Percentiles rank a stretch among this genome's conserved stretches.
These are phyloP conservation scores for Balearica regulorum DNA, from an alignment of 2,797 vertebrate genomes.

Conservation along the genomic window DNA sequence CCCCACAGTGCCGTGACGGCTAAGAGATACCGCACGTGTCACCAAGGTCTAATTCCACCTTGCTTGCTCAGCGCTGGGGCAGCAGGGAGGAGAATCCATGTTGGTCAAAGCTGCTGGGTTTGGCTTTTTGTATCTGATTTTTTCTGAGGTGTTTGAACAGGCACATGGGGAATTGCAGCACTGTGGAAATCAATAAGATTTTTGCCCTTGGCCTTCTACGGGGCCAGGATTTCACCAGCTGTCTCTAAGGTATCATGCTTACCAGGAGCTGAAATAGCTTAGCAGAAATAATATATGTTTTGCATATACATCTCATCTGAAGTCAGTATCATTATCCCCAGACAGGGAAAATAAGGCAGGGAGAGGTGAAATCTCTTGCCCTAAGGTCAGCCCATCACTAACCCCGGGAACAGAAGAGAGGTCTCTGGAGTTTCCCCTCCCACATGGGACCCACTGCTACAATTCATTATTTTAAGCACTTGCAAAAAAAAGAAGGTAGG, in stretches of 20 bases:
- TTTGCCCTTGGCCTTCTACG: neutral
- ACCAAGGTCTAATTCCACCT: neutral
- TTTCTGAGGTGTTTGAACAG: neutral
- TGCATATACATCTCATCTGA: neutral
- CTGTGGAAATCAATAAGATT: neutral
- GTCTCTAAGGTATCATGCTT: neutral
- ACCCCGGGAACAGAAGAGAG: neutral
- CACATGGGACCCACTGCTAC: neutral
- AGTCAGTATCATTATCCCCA: neutral
- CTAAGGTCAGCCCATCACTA: neutral
- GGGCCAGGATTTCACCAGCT: neutral
- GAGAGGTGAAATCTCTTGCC: neutral
- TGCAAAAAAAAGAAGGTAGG: neutral
- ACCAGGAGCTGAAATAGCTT: neutral
- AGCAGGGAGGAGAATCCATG: neutral
- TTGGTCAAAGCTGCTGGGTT: neutral
- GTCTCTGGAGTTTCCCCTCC: neutral
- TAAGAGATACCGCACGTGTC: rapidly evolving
- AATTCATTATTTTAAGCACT: constrained; percentile 5
- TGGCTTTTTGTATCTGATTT: neutral
- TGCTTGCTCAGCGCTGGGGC: neutral
- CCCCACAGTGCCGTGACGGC: rapidly evolving
- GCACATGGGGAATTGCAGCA: neutral
- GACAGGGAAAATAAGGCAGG: neutral
- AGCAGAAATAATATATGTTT: neutral